Conservation (phyloP, 2,797 vertebrate species). For the Gallirallus australis region DNA sequence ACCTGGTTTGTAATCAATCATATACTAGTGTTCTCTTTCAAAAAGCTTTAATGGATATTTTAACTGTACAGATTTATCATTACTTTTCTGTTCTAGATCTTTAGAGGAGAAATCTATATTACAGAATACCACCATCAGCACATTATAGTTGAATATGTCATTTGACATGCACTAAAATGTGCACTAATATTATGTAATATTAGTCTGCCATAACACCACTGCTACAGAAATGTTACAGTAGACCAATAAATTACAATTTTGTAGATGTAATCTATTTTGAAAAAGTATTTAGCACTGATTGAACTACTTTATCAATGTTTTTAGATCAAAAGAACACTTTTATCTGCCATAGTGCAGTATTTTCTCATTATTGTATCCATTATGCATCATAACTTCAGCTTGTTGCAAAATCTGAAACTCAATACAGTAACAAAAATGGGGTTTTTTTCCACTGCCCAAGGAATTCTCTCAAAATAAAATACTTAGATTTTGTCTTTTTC, state of each 20-base stretch:
- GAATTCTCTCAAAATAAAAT: not conserved
- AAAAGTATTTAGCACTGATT: not conserved
- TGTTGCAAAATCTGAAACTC: not conserved
- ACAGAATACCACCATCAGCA: not conserved
- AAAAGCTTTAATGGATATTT: not conserved
- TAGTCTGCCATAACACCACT: not conserved
- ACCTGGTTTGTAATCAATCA: not conserved
- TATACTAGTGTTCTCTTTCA: not conserved
- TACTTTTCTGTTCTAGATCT: not conserved
- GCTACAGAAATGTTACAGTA: not conserved
- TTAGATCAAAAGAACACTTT: not conserved
- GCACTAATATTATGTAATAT: not conserved
- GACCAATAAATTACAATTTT: not conserved
- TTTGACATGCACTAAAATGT: not conserved
- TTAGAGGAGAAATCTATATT: not conserved
- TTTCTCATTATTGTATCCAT: not conserved
- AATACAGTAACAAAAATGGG: not conserved
- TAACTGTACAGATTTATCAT: not conserved
- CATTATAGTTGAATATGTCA: not conserved
- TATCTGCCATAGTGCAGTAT: not conserved
- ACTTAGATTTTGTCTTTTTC: not conserved
- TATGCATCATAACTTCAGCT: not conserved
- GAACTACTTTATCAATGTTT: not conserved
- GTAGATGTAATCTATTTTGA: not conserved
- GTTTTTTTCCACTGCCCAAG: not conserved